Conservation (phyloP, 2,797 vertebrate genomes). For the Erpetoichthys calabaricus region DNA sequence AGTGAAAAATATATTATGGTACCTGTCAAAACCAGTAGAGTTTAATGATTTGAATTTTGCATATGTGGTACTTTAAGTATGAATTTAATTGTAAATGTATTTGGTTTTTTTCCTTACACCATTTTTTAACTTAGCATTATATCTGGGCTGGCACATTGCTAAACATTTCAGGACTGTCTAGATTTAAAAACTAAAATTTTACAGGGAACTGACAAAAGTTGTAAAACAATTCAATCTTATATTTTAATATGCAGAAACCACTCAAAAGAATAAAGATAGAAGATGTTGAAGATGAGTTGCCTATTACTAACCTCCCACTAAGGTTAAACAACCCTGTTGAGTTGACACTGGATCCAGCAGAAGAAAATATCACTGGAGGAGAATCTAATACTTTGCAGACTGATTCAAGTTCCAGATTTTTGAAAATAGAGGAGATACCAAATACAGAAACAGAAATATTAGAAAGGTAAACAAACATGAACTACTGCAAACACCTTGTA, state of each 20-base stretch:
- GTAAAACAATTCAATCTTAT: slow-evolving; percentile 4
- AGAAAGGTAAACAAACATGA: slow-evolving; percentile 27
- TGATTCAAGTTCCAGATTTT: slow-evolving; percentile 68
- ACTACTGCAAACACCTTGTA: too few relatives aligned
- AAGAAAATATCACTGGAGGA: slow-evolving; percentile 22
- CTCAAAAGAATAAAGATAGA: slow-evolving; percentile 68
- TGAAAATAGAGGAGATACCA: slow-evolving; percentile 71
- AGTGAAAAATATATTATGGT: too few relatives aligned
- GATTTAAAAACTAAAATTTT: too few relatives aligned
- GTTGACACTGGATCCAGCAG: slow-evolving; percentile 16
- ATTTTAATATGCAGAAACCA: slow-evolving; percentile 59
- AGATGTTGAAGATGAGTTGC: slow-evolving; percentile 56
- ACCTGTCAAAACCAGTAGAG: too few relatives aligned
- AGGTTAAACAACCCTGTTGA: slow-evolving; percentile 6
- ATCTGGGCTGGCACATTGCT: too few relatives aligned
- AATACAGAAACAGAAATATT: slow-evolving; percentile 20
- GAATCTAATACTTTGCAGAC: slow-evolving; percentile 34
- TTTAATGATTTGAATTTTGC: too few relatives aligned
- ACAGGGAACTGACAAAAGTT: too few relatives aligned
- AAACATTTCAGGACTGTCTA: too few relatives aligned
- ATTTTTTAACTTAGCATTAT: too few relatives aligned
- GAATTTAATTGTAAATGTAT: too few relatives aligned
- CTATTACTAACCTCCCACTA: slow-evolving; percentile 15
- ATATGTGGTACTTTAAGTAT: too few relatives aligned
- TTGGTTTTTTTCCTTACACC: too few relatives aligned